These are phyloP conservation scores for Macrosiphum euphorbiae DNA, from an alignment of 2,888 invertebrate species.

Conservation along the genomic window DNA sequence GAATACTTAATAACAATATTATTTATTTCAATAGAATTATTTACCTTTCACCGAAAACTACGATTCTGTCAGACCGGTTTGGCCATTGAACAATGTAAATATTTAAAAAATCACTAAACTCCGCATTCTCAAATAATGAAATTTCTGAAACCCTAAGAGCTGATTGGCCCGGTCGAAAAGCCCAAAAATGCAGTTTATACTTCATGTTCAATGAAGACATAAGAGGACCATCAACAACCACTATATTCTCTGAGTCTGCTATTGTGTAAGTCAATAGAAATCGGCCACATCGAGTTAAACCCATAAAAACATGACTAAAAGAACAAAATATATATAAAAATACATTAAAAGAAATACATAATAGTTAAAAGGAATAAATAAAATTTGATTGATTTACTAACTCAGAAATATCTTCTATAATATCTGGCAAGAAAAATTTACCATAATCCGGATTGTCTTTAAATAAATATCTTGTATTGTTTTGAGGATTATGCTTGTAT, in stretches of 20 bases:
- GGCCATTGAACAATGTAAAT: constrained; percentile 82
- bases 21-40: constrained; percentile 67
- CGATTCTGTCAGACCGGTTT: constrained; percentile 76
- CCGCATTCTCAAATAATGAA: constrained; percentile 74
- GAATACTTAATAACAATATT: constrained; percentile 11
- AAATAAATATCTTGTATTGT: constrained; percentile 67
- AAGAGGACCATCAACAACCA: constrained; percentile 55
- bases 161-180: constrained; percentile 74
- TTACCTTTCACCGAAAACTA: constrained; percentile 80
- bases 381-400: constrained; percentile 64
- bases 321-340: constrained; percentile 64
- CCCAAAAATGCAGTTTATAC: constrained; percentile 80
- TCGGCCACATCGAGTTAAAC: constrained; percentile 94
- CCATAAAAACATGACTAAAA: constrained; percentile 90
- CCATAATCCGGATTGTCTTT: constrained; percentile 67
- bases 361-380: constrained; percentile 28
- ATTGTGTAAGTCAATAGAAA: constrained; percentile 91
- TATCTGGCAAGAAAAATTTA: constrained; percentile 67
- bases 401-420: constrained; percentile 67
- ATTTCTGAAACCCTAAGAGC: constrained; percentile 76
- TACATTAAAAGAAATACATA: neutral
- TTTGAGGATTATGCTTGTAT: constrained; percentile 66
- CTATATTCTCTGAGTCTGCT: constrained; percentile 68
- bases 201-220: constrained; percentile 70
- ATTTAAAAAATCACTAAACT: constrained; percentile 71